These are phyloP conservation scores for Zele albiditarsus DNA, from an alignment of 2,888 invertebrate species.

Conservation along the genomic window DNA sequence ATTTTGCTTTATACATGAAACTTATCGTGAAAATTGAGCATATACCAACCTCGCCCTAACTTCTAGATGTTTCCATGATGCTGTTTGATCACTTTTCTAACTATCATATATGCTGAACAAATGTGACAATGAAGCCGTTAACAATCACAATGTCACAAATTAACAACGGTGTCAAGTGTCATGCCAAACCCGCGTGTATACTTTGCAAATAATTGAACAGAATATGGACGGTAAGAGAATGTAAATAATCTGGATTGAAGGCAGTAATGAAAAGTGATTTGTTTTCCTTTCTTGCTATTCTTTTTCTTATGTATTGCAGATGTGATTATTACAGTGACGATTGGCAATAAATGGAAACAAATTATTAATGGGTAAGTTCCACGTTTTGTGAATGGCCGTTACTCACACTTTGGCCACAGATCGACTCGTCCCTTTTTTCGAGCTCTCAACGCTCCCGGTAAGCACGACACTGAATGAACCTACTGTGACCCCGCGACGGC, in stretches of 20 bases:
- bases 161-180: conserved; percentile 28
- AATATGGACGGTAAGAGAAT: not conserved
- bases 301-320: not conserved
- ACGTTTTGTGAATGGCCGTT: not conserved
- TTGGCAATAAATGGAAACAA: conserved; percentile 2
- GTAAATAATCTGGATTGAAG: not conserved
- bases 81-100: conserved; percentile 2
- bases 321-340: not conserved
- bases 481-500: conserved; percentile 57
- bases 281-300: not conserved
- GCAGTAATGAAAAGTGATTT: not conserved
- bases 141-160: conserved; percentile 15
- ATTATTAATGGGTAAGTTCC: not conserved
- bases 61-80: conserved; percentile 16
- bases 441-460: conserved; percentile 45
- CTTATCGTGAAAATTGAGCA: not conserved
- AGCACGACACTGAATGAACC: conserved; percentile 66
- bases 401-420: conserved; percentile 8
- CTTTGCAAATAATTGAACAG: not conserved
- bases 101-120: not conserved
- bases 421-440: conserved; percentile 14
- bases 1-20: not conserved
- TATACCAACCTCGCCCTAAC: conserved; percentile 26
- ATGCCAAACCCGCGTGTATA: conserved; percentile 26
- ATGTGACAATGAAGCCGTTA: conserved; percentile 5